Evolutionary conservation across 2,113 vertebrate species (phyloP).

Genomic region (Lophura nycthemera): DNA sequence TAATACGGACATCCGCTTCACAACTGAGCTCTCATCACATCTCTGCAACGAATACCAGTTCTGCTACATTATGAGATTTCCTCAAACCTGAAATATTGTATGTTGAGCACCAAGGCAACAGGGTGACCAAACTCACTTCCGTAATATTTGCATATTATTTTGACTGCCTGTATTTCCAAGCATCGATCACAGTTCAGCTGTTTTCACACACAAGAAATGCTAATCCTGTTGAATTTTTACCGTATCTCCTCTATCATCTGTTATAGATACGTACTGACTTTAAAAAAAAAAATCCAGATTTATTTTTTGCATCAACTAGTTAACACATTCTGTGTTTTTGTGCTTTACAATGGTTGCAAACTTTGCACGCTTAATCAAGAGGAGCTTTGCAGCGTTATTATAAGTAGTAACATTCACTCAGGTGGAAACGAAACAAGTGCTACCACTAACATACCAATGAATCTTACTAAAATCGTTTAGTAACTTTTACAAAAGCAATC

Average conservation of each 20-base stretch:
- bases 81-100: not conserved
- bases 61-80: not conserved
- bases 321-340: not conserved
- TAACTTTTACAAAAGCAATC: not conserved
- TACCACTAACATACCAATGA: rapidly evolving
- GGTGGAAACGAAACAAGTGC: not conserved
- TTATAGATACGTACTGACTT: not conserved
- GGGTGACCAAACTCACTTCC: not conserved
- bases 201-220: rapidly evolving
- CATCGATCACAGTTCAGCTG: not conserved
- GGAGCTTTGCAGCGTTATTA: not conserved
- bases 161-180: not conserved
- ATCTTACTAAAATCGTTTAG: not conserved
- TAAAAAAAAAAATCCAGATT: not conserved
- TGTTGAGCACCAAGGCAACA: not conserved
- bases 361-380: rapidly evolving
- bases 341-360: not conserved
- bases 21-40: not conserved
- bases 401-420: not conserved
- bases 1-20: not conserved
- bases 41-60: not conserved
- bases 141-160: not conserved
- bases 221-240: not conserved
- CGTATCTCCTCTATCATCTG: not conserved
- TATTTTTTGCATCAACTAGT: not conserved